These are phyloP conservation scores for Cheilosia scutellata DNA, from an alignment of 2,888 invertebrate species.

Conservation along the genomic window DNA sequence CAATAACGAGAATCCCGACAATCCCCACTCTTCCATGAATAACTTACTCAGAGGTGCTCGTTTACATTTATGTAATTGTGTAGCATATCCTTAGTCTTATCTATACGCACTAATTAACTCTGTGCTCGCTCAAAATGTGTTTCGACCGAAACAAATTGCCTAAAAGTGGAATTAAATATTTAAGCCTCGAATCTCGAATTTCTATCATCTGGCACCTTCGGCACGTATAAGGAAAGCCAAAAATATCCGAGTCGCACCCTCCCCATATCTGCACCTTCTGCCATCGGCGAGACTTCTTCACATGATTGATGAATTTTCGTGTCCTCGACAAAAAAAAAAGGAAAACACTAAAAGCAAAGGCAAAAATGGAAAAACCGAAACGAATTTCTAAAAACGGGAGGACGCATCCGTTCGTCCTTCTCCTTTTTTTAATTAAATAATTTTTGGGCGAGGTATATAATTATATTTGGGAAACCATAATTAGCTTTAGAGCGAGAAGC, in stretches of 20 bases:
- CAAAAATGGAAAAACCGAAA: constrained; percentile 2
- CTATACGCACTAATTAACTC: constrained; percentile 61
- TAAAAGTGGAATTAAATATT: constrained; percentile 35
- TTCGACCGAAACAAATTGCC: constrained; percentile 17
- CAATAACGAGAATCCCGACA: constrained; percentile 14
- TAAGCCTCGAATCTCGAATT: constrained; percentile 10
- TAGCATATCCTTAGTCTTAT: constrained; percentile 15
- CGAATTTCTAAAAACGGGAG: constrained; percentile 23
- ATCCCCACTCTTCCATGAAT: constrained; percentile 12
- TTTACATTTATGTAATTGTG: background rate
- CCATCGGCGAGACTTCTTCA: constrained; percentile 57
- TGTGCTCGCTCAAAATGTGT: background rate
- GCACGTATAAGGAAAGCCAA: background rate
- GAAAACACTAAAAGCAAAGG: background rate
- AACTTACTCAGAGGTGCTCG: constrained; percentile 30
- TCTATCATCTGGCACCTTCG: constrained; percentile 26
- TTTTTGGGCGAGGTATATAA: constrained; percentile 72
- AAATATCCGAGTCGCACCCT: constrained; percentile 1
- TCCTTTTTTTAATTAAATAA: constrained; percentile 66
- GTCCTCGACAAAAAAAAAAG: constrained; percentile 32
- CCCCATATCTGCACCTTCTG: constrained; percentile 15
- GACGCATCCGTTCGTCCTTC: constrained; percentile 33
- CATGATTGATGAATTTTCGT: constrained; percentile 67
- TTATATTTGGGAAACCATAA: constrained; percentile 69
- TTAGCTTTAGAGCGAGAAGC: constrained; percentile 47